Evolutionary conservation across 2,797 vertebrate species (phyloP), one percentile per base, ranked within the genome.

Genomic region (Lateolabrax maculatus): DNA sequence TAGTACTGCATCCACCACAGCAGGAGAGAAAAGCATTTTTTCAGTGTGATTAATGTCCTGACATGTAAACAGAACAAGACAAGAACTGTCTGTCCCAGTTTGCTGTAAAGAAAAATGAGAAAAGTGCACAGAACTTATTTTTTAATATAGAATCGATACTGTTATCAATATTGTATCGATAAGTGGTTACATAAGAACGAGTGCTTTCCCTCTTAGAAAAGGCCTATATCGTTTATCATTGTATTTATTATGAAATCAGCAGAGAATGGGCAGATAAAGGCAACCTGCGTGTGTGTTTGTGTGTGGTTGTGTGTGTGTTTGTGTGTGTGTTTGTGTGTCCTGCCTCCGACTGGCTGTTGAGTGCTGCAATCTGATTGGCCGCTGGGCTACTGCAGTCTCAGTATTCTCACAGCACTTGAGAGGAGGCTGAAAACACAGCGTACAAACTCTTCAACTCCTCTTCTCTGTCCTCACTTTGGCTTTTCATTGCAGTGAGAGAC

Each of bases 331-430:
- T 67, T 76, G 60, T 83, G 64, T 62, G 48, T 82, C 62, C 72
- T 84, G 84, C 67, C 67, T 75, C 80, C 68, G 88, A 85, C 73
- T 85, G 76, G 75, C 70, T 88, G 64, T 31, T 25, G 75, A 85
- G 75, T 70, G 73, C 90, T 3, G 87, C 68, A 1, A 68, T 89
- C 87, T 91, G 91, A 94, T 94, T 93, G 93, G 93, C 81, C 34
- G 79, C 75, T 46, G 25, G 51, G 81, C 84, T 86, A 92, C 93
- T 89, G 93, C 93, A 94, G 92, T 94, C 84, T 89, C 85, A 62
- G 63, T 84, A 68, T 80, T 81, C 84, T 86, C 87, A 44, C 84
- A 87, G 71, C 86, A 73, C 85, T 85, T 36, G 70, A 83, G 71
- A 86, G 82, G 83, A 80, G 80, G 79, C 87, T 84, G 60, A 79